These are phyloP conservation scores for Drosophila ustulata DNA, from an alignment of 2,888 invertebrate species.

Conservation along the genomic window DNA sequence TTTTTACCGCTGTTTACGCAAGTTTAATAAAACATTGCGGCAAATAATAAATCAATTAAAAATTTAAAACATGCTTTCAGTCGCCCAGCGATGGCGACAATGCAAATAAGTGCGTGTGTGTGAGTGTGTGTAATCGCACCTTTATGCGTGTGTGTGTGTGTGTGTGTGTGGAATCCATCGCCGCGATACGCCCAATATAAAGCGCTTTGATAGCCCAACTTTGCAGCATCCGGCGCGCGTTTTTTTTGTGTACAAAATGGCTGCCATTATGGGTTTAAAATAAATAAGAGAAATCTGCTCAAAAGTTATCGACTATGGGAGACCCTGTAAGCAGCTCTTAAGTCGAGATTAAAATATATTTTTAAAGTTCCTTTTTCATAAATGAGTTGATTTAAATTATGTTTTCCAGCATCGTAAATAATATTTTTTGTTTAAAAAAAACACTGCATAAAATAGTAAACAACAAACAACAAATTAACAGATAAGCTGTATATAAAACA, in stretches of 20 bases:
- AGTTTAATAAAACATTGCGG: slow-evolving; percentile 68
- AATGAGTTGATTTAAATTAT: no score
- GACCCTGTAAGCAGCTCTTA: slow-evolving; percentile 5
- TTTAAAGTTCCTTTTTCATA: no score
- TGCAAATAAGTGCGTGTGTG: slow-evolving; percentile 9
- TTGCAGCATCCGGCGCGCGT: slow-evolving; percentile 36
- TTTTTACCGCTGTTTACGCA: slow-evolving; percentile 48
- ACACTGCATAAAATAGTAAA: no score
- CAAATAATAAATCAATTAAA: slow-evolving; percentile 72
- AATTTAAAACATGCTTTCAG: slow-evolving; percentile 51
- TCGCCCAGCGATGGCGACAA: slow-evolving; percentile 13
- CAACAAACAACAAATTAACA: no score
- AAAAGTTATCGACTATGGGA: neutral
- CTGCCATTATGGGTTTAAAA: slow-evolving; percentile 44
- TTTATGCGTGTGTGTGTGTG: neutral
- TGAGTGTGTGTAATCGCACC: slow-evolving; percentile 9
- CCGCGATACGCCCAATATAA: slow-evolving; percentile 20
- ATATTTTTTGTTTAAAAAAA: no score
- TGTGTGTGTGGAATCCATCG: slow-evolving; percentile 1
- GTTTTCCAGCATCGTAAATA: no score
- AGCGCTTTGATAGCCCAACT: slow-evolving; percentile 37
- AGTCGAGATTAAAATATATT: neutral
- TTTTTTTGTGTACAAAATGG: slow-evolving; percentile 38
- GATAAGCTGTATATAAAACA: no score
- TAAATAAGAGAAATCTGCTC: neutral